Conservation (phyloP, 2,113 vertebrate species). For the mouse (Mus musculus) region DNA sequence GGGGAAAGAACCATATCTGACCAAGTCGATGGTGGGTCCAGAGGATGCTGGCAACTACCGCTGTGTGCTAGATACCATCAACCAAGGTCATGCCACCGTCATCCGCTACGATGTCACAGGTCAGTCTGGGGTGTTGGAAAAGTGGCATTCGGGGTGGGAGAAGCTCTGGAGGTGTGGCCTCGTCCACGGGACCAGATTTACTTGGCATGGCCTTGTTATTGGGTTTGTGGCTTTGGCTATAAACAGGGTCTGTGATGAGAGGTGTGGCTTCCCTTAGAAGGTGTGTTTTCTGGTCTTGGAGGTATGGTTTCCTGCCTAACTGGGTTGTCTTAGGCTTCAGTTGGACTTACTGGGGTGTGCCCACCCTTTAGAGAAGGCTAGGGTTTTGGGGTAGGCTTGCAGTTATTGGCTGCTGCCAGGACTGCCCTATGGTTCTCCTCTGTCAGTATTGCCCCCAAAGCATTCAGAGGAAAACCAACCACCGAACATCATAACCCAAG, state of each 20-base stretch:
- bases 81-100: not conserved
- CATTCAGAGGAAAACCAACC: not conserved
- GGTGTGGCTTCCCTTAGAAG: not conserved
- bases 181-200: not conserved
- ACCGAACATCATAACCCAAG: not conserved
- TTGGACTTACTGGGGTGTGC: not conserved
- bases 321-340: not conserved
- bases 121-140: not conserved
- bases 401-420: not conserved
- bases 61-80: conserved; percentile 55
- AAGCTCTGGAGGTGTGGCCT: too few relatives aligned
- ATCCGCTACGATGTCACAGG: conserved; percentile 65
- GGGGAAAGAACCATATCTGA: conserved; percentile 45
- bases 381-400: not conserved
- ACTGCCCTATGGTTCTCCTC: not conserved
- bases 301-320: not conserved
- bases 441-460: conserved; percentile 71
- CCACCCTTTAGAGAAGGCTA: not conserved
- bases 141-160: not conserved
- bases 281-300: not conserved
- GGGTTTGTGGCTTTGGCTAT: not conserved
- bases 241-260: not conserved
- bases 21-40: conserved; percentile 29
- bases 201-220: not conserved
- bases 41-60: conserved; percentile 62